Conservation (phyloP, 2,113 vertebrate species). For the Tinamus guttatus region DNA sequence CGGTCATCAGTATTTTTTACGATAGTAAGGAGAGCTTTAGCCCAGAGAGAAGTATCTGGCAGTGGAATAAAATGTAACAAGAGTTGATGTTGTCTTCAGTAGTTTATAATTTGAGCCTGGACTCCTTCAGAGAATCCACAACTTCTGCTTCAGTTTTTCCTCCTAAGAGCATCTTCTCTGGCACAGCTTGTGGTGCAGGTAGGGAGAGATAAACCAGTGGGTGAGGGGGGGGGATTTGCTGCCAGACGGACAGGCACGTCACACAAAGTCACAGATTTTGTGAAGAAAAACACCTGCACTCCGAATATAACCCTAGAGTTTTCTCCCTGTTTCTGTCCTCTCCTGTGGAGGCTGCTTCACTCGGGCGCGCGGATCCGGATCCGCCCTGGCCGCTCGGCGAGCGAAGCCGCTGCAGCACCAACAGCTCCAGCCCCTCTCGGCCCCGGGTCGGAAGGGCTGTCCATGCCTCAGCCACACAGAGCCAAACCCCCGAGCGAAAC, state of each 20-base stretch:
- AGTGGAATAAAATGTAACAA: neutral
- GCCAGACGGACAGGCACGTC: neutral
- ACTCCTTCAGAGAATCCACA: neutral
- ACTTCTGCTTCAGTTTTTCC: neutral
- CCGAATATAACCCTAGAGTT: neutral
- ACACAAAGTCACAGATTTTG: neutral
- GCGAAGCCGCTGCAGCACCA: neutral
- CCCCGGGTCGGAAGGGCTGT: neutral
- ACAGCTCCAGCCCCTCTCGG: neutral
- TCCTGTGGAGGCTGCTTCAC: neutral
- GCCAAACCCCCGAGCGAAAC: neutral
- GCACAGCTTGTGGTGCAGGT: neutral
- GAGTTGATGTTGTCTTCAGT: neutral
- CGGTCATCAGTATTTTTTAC: neutral
- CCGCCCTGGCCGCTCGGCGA: neutral
- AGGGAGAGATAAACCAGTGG: neutral
- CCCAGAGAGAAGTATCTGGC: neutral
- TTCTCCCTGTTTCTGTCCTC: neutral
- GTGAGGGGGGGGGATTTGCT: neutral
- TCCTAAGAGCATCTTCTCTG: neutral
- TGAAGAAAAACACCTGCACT: neutral
- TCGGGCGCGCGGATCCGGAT: neutral
- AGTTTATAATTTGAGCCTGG: neutral
- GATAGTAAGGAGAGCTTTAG: neutral
- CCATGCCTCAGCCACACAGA: neutral